Base-by-base conservation (phyloP, 1,140 invertebrate species). In the Drosophila nigromelanica region DNA sequence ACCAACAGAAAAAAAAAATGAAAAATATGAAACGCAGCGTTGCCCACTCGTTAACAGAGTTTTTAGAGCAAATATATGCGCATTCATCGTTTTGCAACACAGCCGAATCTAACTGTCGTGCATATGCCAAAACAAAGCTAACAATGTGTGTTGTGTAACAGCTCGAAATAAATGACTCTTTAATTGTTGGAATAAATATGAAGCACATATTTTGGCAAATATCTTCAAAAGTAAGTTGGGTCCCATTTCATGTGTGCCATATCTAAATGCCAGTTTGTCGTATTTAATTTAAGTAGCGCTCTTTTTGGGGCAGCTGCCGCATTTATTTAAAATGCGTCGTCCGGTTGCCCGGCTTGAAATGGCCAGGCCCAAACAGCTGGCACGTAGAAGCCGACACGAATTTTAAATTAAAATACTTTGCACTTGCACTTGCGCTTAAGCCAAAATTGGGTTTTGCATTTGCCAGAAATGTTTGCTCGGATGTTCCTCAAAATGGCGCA, bases 391-490 rank as follows among this genome's bases (percentile, higher is more conserved):
- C 12, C 50, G 62, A 59, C 73, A 71, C 72, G 78, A 78, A 70
- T 79, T 89, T 76, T 52, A 82, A 89, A 87, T 87, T 73, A 78
- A 87, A 89, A 87, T 87, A 76, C 79, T 89, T 89, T 86, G 63
- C 71, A 76, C 59, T 64, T 60, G 71, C 62, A 81, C 66, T 87
- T 81, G 78, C 71, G 66, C 66, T 73, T 64, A 82, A 78, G 55
- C 37, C 58, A 51, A 89, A 87, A 89, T 89, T 82, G 64, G 83
- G 76, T 82, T 85, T 60, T 82, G 83, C 82, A 82, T 82, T 78
- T 73, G 33, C 7, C 58, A 56, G 42, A 78, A 69, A 76, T 68
- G 73, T 67, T 50, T 35, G 30, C 42, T 56, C 18, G 42, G 68
- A 80, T 74, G 54, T 67, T 59, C 51, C 48, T 73, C 51, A 70